phyloP scores from a whole-genome alignment of 1,140 invertebrate species.

The Sitophilus oryzae region DNA sequence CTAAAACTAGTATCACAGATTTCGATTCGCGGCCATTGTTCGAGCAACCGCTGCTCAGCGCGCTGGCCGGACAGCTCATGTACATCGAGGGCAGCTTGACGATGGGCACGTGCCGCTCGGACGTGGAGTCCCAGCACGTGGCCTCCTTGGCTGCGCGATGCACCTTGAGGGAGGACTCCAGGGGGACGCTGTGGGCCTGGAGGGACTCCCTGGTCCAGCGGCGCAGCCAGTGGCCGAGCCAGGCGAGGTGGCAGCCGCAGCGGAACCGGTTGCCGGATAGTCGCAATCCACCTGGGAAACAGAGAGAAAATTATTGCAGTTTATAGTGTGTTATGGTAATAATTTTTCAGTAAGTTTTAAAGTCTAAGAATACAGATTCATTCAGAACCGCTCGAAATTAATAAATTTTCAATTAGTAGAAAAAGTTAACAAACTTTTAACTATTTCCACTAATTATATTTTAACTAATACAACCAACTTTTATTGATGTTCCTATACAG shows the following conservation, averaged over 20 bases:
- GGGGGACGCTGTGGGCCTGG: conserved; percentile 61
- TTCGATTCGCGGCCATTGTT: background rate
- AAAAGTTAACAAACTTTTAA: too few relatives aligned
- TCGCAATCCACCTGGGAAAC: conserved; percentile 68
- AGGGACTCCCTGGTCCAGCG: conserved; percentile 75
- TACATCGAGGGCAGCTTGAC: conserved; percentile 67
- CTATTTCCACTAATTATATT: too few relatives aligned
- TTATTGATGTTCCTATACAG: too few relatives aligned
- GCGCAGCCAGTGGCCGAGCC: conserved; percentile 81
- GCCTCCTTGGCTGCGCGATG: conserved; percentile 50
- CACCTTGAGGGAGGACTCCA: conserved; percentile 49
- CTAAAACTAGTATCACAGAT: background rate
- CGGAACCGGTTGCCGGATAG: conserved; percentile 76
- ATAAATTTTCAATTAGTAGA: too few relatives aligned
- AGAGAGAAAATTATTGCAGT: too few relatives aligned
- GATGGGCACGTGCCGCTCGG: conserved; percentile 57
- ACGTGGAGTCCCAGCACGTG: conserved; percentile 58
- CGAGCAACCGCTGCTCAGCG: conserved; percentile 50
- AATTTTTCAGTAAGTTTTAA: too few relatives aligned
- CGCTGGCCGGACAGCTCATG: conserved; percentile 68
- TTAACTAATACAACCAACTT: too few relatives aligned
- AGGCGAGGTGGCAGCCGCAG: conserved; percentile 82
- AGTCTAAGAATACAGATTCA: too few relatives aligned
- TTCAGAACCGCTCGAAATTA: too few relatives aligned
- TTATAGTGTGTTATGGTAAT: too few relatives aligned